These are phyloP conservation scores for Tridacna crocea DNA, from an alignment of 2,888 invertebrate species.

Conservation along the genomic window DNA sequence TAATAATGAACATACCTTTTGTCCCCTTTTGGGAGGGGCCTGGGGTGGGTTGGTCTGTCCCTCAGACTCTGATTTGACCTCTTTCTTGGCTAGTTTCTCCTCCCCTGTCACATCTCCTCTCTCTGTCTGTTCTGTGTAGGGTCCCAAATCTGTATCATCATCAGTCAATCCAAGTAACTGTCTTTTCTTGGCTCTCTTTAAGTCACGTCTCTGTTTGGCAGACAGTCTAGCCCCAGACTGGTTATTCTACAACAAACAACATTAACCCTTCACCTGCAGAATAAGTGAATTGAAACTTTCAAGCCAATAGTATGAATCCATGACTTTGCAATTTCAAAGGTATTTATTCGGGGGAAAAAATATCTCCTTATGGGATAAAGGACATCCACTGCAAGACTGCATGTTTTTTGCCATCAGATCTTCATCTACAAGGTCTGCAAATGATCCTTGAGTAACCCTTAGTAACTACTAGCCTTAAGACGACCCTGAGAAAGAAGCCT, in stretches of 20 bases:
- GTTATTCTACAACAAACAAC: neutral
- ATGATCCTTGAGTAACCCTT: no score
- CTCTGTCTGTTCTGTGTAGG: slow-evolving; percentile 58
- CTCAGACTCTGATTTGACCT: slow-evolving; percentile 26
- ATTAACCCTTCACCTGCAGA: no score
- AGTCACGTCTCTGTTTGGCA: slow-evolving; percentile 82
- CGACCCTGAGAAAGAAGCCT: no score
- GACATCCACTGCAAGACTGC: no score
- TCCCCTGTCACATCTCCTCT: slow-evolving; percentile 77
- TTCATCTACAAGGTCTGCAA: no score
- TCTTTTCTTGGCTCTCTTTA: slow-evolving; percentile 75
- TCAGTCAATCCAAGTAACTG: slow-evolving; percentile 21
- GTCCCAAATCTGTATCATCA: slow-evolving; percentile 81
- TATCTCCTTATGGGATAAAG: no score
- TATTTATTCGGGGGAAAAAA: no score
- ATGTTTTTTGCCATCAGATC: no score
- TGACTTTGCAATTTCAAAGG: no score
- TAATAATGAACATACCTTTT: slow-evolving; percentile 65
- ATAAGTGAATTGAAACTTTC: no score
- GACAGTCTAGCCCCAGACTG: slow-evolving; percentile 66
- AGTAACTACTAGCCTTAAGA: no score
- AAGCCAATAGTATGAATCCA: no score
- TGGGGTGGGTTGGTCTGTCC: slow-evolving; percentile 45
- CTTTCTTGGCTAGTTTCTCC: slow-evolving; percentile 18
- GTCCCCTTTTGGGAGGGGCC: slow-evolving; percentile 73